These are phyloP conservation scores for Agriopis aurantiaria DNA, from an alignment of 2,888 invertebrate species.

Conservation along the genomic window DNA sequence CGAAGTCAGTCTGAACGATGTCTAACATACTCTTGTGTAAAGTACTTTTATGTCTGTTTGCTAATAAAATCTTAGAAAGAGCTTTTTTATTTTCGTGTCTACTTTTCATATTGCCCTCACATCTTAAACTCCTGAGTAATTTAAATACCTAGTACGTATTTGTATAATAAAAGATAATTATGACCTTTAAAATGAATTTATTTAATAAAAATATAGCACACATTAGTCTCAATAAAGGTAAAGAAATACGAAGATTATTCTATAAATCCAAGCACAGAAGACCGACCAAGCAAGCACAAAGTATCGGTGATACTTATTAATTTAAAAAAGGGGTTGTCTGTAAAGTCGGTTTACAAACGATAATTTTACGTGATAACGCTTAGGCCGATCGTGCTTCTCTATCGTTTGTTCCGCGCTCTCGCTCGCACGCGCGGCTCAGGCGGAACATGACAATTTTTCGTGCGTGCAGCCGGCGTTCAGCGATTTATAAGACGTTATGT, in stretches of 20 bases:
- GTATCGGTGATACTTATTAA: neutral
- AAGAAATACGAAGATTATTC: constrained; percentile 15
- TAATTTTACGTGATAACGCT: too few relatives aligned
- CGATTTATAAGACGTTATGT: too few relatives aligned
- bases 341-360: too few relatives aligned
- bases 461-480: too few relatives aligned
- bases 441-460: too few relatives aligned
- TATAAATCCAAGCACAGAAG: constrained; percentile 6
- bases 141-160: neutral
- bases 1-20: constrained; percentile 30
- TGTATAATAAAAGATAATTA: neutral
- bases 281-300: neutral
- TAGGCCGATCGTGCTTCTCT: too few relatives aligned
- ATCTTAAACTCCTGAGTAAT: neutral
- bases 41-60: constrained; percentile 58
- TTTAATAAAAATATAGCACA: constrained; percentile 9
- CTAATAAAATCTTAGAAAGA: constrained; percentile 58
- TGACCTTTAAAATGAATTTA: constrained; percentile 15
- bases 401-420: too few relatives aligned
- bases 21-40: constrained; percentile 50
- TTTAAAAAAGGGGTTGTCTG: too few relatives aligned
- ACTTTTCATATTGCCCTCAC: neutral
- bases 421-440: too few relatives aligned
- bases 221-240: constrained; percentile 21
- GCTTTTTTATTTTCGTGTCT: constrained; percentile 11